Conservation (phyloP, 1,140 invertebrate species). For the Papilio helenus region DNA sequence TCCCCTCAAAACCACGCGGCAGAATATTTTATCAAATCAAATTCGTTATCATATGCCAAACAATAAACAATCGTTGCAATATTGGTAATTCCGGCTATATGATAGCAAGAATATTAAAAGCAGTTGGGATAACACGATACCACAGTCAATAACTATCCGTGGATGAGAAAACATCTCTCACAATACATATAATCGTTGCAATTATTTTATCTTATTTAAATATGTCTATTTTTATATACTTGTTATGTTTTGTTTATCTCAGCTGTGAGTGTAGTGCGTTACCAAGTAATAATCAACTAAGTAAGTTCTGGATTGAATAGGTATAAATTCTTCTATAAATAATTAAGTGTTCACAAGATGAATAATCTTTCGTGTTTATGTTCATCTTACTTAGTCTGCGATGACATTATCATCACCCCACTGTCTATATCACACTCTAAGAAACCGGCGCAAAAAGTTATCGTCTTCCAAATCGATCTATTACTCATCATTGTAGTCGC, state of each 20-base stretch:
- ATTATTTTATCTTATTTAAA: neutral
- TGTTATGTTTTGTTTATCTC: constrained; percentile 8
- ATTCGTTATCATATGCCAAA: neutral
- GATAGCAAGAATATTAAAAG: neutral
- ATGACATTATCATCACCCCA: too few species aligned
- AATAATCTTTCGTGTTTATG: too few species aligned
- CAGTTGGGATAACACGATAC: neutral
- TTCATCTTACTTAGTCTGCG: too few species aligned
- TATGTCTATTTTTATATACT: neutral
- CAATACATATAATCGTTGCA: neutral
- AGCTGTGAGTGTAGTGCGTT: neutral
- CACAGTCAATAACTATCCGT: neutral
- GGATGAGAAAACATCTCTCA: neutral
- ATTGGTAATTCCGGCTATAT: neutral
- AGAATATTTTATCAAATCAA: neutral
- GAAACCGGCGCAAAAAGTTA: too few species aligned
- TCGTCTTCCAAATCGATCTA: too few species aligned
- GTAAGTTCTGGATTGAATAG: neutral
- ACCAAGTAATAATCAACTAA: neutral
- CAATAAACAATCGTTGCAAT: constrained; percentile 9
- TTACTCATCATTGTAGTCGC: too few species aligned
- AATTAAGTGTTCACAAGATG: neutral
- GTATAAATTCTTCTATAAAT: neutral
- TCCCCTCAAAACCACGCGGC: neutral
- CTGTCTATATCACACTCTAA: too few species aligned